phyloP scores from a whole-genome alignment of 2,888 invertebrate genomes.

The Reticulitermes lucifugus region DNA sequence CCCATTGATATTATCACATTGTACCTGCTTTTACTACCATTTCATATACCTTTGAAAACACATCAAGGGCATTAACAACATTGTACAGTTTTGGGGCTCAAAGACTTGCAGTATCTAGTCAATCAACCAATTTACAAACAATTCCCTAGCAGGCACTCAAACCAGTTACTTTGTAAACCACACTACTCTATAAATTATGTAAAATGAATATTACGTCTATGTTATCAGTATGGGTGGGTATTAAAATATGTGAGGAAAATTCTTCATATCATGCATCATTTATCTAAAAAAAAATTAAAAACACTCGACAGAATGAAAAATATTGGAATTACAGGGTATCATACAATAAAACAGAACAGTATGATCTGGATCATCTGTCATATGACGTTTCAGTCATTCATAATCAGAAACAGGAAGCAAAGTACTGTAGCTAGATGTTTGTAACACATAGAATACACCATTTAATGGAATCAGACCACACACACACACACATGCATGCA shows the following conservation, averaged over 20 bases:
- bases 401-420: slow-evolving; percentile 5
- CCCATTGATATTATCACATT: slow-evolving; percentile 52
- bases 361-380: not conserved
- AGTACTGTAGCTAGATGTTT: not conserved
- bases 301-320: slow-evolving; percentile 1
- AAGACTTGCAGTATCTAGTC: slow-evolving; percentile 26
- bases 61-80: slow-evolving; percentile 45
- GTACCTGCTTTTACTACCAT: slow-evolving; percentile 49
- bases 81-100: slow-evolving; percentile 49
- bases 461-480: not conserved
- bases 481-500: slow-evolving; percentile 22
- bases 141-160: slow-evolving; percentile 33
- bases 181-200: not conserved
- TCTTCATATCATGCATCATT: slow-evolving; percentile 1
- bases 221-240: not conserved
- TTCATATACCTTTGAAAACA: slow-evolving; percentile 37
- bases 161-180: slow-evolving; percentile 14
- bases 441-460: not conserved
- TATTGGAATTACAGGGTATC: not conserved
- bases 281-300: not conserved
- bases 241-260: not conserved
- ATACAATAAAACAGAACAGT: not conserved
- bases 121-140: not conserved
- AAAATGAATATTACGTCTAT: not conserved
- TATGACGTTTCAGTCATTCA: slow-evolving; percentile 6